Conservation (phyloP, 2,888 invertebrate genomes). For the Nebria salina region DNA sequence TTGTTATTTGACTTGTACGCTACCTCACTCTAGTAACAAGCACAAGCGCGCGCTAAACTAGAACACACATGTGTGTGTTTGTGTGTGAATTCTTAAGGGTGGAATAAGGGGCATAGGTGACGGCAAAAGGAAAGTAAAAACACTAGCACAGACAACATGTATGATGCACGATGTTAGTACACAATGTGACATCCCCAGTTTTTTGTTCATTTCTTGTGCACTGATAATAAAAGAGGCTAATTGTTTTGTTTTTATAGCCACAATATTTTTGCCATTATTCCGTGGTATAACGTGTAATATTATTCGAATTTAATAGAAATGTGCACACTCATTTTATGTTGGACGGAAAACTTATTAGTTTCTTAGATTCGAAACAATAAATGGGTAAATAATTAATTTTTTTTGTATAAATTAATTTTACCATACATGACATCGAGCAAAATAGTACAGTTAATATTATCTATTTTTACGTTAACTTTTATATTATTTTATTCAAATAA, state of each 20-base stretch:
- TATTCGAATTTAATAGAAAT: neutral
- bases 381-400: neutral
- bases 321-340: neutral
- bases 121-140: conserved; percentile 19
- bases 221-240: conserved; percentile 14
- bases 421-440: too few species aligned
- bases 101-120: neutral
- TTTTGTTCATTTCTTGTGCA: conserved; percentile 32
- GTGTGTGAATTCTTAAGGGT: conserved; percentile 16
- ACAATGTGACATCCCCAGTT: conserved; percentile 44
- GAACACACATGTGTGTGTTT: conserved; percentile 29
- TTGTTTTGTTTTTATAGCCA: neutral
- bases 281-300: neutral
- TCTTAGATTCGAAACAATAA: neutral
- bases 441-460: too few species aligned
- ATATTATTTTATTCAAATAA: too few species aligned
- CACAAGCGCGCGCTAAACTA: conserved; percentile 38
- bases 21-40: conserved; percentile 37
- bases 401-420: neutral
- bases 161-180: conserved; percentile 47
- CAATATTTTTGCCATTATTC: neutral
- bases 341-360: neutral
- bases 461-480: too few species aligned
- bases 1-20: conserved; percentile 8
- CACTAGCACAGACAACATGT: conserved; percentile 45